Evolutionary conservation across 2,888 invertebrate genomes (phyloP), one percentile per base, ranked within the genome.

Genomic region (Tetropium fuscum): DNA sequence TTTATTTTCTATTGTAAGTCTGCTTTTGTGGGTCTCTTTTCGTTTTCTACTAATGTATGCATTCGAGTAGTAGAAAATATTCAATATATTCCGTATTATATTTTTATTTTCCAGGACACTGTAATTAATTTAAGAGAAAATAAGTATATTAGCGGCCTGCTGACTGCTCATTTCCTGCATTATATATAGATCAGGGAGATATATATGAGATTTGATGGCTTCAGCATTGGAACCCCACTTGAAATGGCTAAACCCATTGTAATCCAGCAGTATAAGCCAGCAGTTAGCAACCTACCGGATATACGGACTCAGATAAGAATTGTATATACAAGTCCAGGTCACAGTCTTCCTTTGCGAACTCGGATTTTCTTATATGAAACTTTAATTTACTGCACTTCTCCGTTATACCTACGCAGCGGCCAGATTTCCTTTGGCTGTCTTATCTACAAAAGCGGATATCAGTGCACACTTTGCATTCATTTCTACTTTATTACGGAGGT

Each of bases 271-370:
- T 41, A 22, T 57, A 51, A 57, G 32, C 49, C 18, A 16, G 41
- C 57, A 51, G 51, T 57, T 57, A 57, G 34, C 49, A 51, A 43
- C 49, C 30, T 51, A 49, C 32, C 13, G 57, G 49, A 51, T 51
- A 57, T 57, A 51, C 51, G 51, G 49, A 51, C 32, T 41, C 20
- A 51, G 57, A 57, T 57, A 51, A 51, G 51, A 57, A 57, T 43
- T 48, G 57, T 51, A 57, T 43, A 49, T 49, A 57, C 38, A 11
- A 27, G 32, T 6, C 1, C 38, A 22, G 45, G 32, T 32, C 30
- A 45, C 32, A 30, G 30, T 45, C 18, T 45, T 45, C 19, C 30
- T 27, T 18, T 32, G 16, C 30, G 25, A 18, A 16, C 3, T 1
- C n/a, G 30, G 30, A 45, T 45, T 45, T 45, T 30, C 45, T 45